Evolutionary conservation across 2,888 invertebrate species (phyloP).

Genomic region (Sminthurinus aureus): DNA sequence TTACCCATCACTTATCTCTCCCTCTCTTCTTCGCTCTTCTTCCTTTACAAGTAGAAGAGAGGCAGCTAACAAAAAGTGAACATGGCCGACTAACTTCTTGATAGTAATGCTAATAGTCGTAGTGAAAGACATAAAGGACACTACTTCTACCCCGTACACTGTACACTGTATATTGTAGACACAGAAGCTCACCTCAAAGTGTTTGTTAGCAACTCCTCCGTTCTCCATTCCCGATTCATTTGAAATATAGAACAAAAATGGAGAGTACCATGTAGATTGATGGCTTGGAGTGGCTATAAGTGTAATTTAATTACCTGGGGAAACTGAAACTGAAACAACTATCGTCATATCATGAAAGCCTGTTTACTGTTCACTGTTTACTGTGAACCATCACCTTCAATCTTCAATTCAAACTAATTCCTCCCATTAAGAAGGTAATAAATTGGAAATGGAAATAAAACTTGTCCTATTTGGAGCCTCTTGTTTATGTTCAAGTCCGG

Average conservation of each 20-base stretch:
- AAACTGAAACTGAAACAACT: not conserved
- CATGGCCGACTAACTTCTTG: not conserved
- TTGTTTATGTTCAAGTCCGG: constrained; percentile 28
- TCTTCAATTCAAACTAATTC: constrained; percentile 39
- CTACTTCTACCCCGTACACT: too few species aligned
- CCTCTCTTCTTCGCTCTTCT: too few species aligned
- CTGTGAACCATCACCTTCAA: constrained; percentile 7
- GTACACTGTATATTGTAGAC: not conserved
- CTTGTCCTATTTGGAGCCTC: constrained; percentile 26
- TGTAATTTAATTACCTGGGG: not conserved
- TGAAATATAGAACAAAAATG: not conserved
- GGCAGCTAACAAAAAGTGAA: constrained; percentile 3
- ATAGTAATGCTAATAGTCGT: not conserved
- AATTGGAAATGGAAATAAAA: constrained; percentile 25
- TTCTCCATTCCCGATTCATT: not conserved
- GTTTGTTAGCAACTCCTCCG: not conserved
- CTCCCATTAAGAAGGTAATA: constrained; percentile 36
- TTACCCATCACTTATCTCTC: too few species aligned
- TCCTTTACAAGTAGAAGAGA: not conserved
- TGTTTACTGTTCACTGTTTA: not conserved
- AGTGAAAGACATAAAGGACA: too few species aligned
- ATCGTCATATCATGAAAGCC: not conserved
- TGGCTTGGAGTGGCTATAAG: constrained; percentile 19
- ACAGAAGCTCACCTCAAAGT: constrained; percentile 8
- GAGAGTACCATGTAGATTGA: not conserved